Evolutionary conservation across 2,113 vertebrate genomes (phyloP).

Genomic region (Hyaena hyaena): DNA sequence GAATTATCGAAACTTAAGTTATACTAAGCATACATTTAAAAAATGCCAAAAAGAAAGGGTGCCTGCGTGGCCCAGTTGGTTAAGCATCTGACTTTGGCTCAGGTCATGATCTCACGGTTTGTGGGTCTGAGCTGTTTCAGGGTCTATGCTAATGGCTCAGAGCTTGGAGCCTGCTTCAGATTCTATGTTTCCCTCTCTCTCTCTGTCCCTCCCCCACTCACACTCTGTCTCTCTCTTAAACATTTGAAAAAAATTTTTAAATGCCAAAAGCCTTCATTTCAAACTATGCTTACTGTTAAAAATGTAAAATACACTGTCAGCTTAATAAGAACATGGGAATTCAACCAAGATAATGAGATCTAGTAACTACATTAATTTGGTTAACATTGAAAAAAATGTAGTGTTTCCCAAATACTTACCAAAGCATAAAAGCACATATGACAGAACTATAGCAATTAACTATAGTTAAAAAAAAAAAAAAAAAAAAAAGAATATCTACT

Average conservation of each 20-base stretch:
- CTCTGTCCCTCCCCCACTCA: too few species aligned
- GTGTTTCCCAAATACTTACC: slow-evolving; percentile 47
- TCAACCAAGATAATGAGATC: not conserved
- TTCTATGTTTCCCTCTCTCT: too few species aligned
- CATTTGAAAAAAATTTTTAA: not conserved
- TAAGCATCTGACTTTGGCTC: too few species aligned
- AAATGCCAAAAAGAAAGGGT: not conserved
- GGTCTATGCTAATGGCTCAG: too few species aligned
- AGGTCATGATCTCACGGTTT: too few species aligned
- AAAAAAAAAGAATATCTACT: not conserved
- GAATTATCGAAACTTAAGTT: not conserved
- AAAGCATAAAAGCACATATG: not conserved
- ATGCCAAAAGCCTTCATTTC: slow-evolving; percentile 11
- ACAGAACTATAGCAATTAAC: slow-evolving; percentile 13
- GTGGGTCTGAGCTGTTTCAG: too few species aligned
- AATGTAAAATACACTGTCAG: not conserved
- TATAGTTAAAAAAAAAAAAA: not conserved
- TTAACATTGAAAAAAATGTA: not conserved
- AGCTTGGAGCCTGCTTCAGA: too few species aligned
- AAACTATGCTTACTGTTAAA: slow-evolving; percentile 5
- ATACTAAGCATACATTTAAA: not conserved
- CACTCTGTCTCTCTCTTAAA: too few species aligned
- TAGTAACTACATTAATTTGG: not conserved
- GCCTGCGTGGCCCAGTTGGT: too few species aligned
- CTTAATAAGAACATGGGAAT: not conserved